Evolutionary conservation across 2,888 invertebrate species (phyloP), one percentile per base, ranked within the genome.

Genomic region (Scaptomyza polygonia): DNA sequence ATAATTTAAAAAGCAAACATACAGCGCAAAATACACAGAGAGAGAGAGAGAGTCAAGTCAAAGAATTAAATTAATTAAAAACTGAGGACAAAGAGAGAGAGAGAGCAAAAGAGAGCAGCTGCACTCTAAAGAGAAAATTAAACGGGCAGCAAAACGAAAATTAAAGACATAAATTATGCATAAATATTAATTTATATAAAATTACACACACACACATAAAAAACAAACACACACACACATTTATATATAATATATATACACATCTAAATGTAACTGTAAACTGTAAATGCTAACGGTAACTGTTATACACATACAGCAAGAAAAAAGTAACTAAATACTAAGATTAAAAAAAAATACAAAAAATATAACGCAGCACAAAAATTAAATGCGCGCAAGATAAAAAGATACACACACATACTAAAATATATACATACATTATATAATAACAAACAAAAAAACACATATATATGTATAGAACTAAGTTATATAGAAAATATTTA

Each of bases 121-220:
- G 21, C 21, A 25, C 25, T 12, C 21, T 34, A 16, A 36, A 44
- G 29, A 45, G 12, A 27, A 36, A 18, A 21, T 36, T 27, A 6
- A 43, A 49, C 40, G 83, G 82, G 85, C 82, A 79, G 80, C 70
- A 65, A 42, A 82, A 86, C 86, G 88, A 87, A 86, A 73, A 67
- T 83, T 86, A 87, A 88, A 86, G 85, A 86, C 84, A 88, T 85
- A 84, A 88, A 78, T 80, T 88, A 88, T 85, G 87, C 88, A 77
- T 85, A 85, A 86, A 86, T 77, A 68, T 85, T 86, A 88, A 88
- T 83, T 86, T 83, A 85, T 86, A 86, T 77, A 65, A 75, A 58
- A 57, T 45, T 5, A 54, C 32, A 51, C 43, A 49, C 11, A 51
- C 36, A 25, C 21, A 56, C n/a, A n/a, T n/a, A n/a, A n/a, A n/a